Percentiles rank a stretch among this genome's conserved stretches.
phyloP scores from a whole-genome alignment of 1,140 invertebrate genomes.

The Drosophila oshimai region DNA sequence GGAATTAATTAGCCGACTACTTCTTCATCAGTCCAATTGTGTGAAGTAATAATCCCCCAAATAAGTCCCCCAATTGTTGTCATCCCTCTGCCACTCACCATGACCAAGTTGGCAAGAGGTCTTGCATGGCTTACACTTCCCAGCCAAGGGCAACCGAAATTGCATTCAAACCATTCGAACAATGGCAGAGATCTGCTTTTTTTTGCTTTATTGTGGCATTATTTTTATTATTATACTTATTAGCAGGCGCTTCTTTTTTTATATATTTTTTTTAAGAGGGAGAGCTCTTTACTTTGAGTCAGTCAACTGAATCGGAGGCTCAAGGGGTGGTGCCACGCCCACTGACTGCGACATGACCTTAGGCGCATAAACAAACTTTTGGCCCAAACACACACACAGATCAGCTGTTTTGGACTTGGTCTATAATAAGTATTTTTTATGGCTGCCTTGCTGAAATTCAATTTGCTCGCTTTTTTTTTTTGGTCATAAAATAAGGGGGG shows the following conservation, averaged over 20 bases:
- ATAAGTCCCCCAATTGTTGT: conserved; percentile 21
- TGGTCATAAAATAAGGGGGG: conserved; percentile 25
- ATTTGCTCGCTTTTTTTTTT: conserved; percentile 19
- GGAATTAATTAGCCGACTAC: background rate
- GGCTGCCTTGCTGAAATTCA: conserved; percentile 42
- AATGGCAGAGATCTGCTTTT: conserved; percentile 40
- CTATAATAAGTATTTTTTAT: conserved; percentile 47
- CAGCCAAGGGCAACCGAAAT: conserved; percentile 39
- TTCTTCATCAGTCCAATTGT: conserved; percentile 2
- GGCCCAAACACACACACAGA: conserved; percentile 10
- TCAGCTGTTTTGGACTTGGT: conserved; percentile 51
- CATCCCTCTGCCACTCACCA: conserved; percentile 36
- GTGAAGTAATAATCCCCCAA: conserved; percentile 27
- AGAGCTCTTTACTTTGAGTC: conserved; percentile 16
- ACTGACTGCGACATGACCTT: conserved; percentile 60
- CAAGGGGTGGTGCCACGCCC: conserved; percentile 30
- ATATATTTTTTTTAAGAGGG: conserved; percentile 10
- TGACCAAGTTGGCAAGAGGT: conserved; percentile 42
- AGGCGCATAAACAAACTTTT: conserved; percentile 73
- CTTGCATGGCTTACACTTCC: conserved; percentile 29
- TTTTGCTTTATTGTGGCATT: conserved; percentile 48
- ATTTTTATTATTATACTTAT: conserved; percentile 68
- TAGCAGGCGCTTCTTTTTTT: conserved; percentile 40
- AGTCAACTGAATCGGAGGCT: conserved; percentile 32
- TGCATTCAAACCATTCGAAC: conserved; percentile 40